A percentile compares a stretch with the other conserved stretches of the same genome.
phyloP scores from a whole-genome alignment of 2,797 vertebrate genomes.

The Peromyscus attwateri region DNA sequence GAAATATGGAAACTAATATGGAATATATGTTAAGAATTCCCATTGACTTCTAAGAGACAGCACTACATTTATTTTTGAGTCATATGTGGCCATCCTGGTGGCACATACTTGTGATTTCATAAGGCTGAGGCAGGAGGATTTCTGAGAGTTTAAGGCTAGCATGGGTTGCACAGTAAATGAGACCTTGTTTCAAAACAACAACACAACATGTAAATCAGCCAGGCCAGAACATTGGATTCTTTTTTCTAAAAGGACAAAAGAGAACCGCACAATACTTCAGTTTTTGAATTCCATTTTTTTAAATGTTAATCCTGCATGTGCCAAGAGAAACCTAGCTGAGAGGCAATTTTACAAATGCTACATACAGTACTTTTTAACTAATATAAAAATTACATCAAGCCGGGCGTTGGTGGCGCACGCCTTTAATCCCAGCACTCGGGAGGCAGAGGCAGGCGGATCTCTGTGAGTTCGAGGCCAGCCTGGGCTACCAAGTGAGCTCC shows the following conservation, averaged over 20 bases:
- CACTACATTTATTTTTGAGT: neutral
- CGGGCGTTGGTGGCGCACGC: no score
- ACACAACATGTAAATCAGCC: neutral
- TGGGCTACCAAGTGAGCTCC: no score
- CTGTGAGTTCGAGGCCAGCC: no score
- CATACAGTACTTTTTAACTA: neutral
- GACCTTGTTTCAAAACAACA: neutral
- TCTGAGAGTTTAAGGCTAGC: neutral
- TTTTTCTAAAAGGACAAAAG: neutral
- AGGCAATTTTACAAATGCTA: neutral
- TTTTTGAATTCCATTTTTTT: neutral
- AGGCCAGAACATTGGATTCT: neutral
- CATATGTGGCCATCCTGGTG: neutral
- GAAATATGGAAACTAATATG: neutral
- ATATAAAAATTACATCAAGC: neutral
- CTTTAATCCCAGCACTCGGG: no score
- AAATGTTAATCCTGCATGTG: neutral
- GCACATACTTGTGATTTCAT: neutral
- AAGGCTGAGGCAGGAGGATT: neutral
- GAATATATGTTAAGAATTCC: neutral
- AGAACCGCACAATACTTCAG: neutral
- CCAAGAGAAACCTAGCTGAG: neutral
- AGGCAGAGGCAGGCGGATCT: no score
- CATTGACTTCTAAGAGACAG: neutral
- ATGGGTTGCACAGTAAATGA: neutral